Evolutionary conservation across 2,888 invertebrate species (phyloP), one percentile per base, ranked within the genome.

Genomic region (Tipula lateralis): DNA sequence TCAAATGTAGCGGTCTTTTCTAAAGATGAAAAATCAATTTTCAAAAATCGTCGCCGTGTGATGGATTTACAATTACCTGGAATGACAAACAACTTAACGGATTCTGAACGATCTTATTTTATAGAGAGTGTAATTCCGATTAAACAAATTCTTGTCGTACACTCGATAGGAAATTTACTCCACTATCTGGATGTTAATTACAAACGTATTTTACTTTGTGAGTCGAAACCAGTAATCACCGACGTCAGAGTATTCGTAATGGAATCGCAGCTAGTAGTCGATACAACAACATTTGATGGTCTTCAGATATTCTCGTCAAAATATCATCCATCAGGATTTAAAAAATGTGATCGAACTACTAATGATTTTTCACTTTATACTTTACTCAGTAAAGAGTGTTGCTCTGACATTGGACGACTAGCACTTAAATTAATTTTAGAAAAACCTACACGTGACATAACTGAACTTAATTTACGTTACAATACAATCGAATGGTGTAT

Each of bases 311-410:
- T 95, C 87, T 91, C 92, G 83, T 90, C 91, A 32, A 91, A 91
- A 85, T 94, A 94, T 87, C 94, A 94, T 87, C 94, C 94, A n/a
- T 93, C 94, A 30, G 91, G 91, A 29, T 93, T 92, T 87, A 94
- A 94, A 87, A 90, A 89, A 13, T 89, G 88, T 87, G 94, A 93
- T 87, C 90, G 89, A 7, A 89, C 88, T 1, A 88, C 89, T 30
- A 89, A 87, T 34, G 93, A 93, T 0, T 89, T 93, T 13, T 87
- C 87, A 2, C 24, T 87, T 1, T 87, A 84, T 84, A 85, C 85
- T 24, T 5, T 86, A 6, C 44, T 87, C 12, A 86, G 86, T 85
- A 39, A 84, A 29, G 82, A 85, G 29, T 87, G 87, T 66, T 84
- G 50, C 6, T 87, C 87, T 0, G 85, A 85, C 2, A 85, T 86